Evolutionary conservation across 2,888 invertebrate species (phyloP), one percentile per base, ranked within the genome.

Genomic region (Tetanocera ferruginea): DNA sequence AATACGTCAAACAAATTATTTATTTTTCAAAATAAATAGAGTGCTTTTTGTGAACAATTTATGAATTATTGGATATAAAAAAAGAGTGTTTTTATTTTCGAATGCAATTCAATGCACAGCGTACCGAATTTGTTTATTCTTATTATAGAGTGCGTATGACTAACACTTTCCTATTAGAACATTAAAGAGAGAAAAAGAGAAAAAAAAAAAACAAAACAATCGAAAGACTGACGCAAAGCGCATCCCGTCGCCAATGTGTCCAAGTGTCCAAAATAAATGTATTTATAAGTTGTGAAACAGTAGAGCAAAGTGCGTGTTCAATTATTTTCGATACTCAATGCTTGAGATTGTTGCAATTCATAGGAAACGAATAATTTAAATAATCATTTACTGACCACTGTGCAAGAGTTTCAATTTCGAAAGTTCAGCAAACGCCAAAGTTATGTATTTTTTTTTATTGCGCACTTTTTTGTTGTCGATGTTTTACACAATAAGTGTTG

Each of bases 211-310:
- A 23, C 69, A 43, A 49, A 70, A 43, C 19, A 69, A 51, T 25
- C 28, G 28, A 51, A 70, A 43, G 19, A 17, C 51, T 14, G 51
- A 19, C 80, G 73, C 79, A 37, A 60, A 19, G 14, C 14, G 60
- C 28, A 60, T 60, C 14, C 25, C 60, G 66, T 66, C 37, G 37
- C 66, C 34, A 19, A 19, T 23, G 67, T 37, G 67, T 34, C 67
- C 67, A 34, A 67, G 67, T 67, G 67, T 67, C 67, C 67, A 37
- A 60, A 60, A 60, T 9, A 11, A 19, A 34, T 66, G 28, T 66
- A 19, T 67, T 67, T 67, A 11, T 17, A 37, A 19, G 43, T 37
- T 37, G 3, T 17, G 19, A 9, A 37, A 67, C 67, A 67, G 67
- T 67, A 37, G 37, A 37, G 37, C 67, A 37, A 34, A 31, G 6